Percentiles rank a stretch among this genome's conserved stretches.
phyloP scores from a whole-genome alignment of 53 echinoderm and acorn worm species.

The Patiria pectinifera region DNA sequence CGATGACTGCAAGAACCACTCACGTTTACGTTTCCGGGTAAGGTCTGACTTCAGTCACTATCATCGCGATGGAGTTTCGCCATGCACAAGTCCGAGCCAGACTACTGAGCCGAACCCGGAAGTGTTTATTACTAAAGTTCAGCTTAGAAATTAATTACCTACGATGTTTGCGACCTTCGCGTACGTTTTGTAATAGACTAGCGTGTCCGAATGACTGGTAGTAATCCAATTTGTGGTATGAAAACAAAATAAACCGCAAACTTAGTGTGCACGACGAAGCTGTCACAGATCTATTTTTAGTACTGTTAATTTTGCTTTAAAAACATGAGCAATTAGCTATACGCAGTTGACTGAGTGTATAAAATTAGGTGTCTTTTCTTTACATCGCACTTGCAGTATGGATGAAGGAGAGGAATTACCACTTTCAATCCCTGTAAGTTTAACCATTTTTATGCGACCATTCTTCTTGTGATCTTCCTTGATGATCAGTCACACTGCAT shows the following conservation, averaged over 20 bases:
- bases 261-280: no score
- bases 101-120: conserved; percentile 35
- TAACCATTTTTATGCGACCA: not conserved
- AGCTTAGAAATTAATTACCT: not conserved
- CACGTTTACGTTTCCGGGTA: not conserved
- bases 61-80: not conserved
- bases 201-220: no score
- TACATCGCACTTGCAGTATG: not conserved
- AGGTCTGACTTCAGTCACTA: conserved; percentile 6
- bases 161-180: not conserved
- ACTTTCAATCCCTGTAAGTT: conserved; percentile 62
- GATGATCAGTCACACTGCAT: no score
- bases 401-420: conserved; percentile 48
- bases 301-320: no score
- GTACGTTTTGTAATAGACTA: no score
- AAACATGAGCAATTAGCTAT: no score
- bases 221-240: no score
- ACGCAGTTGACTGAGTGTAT: no score
- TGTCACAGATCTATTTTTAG: no score
- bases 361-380: not conserved
- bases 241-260: no score
- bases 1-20: not conserved
- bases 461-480: not conserved
- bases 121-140: not conserved
- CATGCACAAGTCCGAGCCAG: not conserved